phyloP scores from a whole-genome alignment of 2,888 invertebrate genomes.

The Nephrotoma flavescens region DNA sequence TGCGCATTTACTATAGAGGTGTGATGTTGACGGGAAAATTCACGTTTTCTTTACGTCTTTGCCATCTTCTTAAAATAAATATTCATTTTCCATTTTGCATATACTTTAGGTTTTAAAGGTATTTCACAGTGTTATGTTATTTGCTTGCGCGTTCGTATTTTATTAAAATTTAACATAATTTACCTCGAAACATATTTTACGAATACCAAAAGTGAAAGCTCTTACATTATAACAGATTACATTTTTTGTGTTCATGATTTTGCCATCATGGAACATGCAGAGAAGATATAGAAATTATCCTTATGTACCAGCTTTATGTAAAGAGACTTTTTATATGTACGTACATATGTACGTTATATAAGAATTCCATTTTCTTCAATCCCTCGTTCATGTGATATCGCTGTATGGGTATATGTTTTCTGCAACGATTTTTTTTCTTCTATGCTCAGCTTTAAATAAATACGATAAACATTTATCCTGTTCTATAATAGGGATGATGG shows the following conservation, averaged over 20 bases:
- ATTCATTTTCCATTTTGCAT: neutral
- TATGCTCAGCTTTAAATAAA: neutral
- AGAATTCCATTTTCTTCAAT: neutral
- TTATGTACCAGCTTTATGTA: neutral
- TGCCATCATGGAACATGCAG: neutral
- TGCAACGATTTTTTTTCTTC: neutral
- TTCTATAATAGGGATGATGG: neutral
- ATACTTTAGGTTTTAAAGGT: neutral
- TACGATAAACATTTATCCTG: neutral
- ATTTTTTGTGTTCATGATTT: neutral
- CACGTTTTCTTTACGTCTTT: neutral
- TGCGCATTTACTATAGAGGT: neutral
- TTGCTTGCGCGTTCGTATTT: neutral
- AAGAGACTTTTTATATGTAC: neutral
- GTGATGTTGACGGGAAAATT: neutral
- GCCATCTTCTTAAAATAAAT: neutral
- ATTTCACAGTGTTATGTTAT: neutral
- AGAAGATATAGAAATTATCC: neutral
- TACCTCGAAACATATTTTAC: neutral
- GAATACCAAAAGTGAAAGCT: neutral
- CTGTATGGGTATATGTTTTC: neutral
- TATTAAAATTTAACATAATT: neutral
- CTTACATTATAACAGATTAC: neutral
- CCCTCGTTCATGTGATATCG: neutral
- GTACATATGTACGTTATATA: neutral